Percentiles rank a stretch among this genome's conserved stretches.
phyloP scores from a whole-genome alignment of 2,888 invertebrate genomes.

The Lissocephala sabroskyi region DNA sequence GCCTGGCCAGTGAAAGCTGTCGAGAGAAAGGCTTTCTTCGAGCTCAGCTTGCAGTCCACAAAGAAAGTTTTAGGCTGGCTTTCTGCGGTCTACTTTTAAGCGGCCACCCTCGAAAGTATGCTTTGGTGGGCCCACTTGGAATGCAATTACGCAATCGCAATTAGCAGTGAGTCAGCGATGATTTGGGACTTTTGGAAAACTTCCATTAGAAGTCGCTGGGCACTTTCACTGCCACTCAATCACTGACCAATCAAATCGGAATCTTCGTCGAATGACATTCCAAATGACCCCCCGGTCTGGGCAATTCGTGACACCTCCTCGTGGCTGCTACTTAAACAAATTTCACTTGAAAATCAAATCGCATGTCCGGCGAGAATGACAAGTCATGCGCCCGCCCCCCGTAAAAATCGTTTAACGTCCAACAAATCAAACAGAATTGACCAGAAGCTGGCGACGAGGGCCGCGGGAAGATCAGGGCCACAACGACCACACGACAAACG shows the following conservation, averaged over 20 bases:
- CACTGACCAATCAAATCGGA: too few relatives aligned
- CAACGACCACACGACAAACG: constrained; percentile 12
- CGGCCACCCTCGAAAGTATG: too few relatives aligned
- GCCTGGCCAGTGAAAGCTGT: neutral
- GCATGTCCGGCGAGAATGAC: constrained; percentile 13
- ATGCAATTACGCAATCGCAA: too few relatives aligned
- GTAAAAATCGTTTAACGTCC: constrained; percentile 42
- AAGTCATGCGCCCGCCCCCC: constrained; percentile 24
- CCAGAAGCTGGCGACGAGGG: too few relatives aligned
- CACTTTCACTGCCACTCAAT: too few relatives aligned
- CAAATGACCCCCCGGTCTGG: constrained; percentile 17
- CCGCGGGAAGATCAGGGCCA: neutral
- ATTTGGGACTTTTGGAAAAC: too few relatives aligned
- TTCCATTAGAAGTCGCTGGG: too few relatives aligned
- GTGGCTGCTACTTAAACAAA: constrained; percentile 24
- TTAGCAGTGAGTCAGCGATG: too few relatives aligned
- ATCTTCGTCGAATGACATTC: constrained; percentile 17
- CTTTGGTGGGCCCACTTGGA: neutral
- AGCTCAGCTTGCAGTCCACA: constrained; percentile 11
- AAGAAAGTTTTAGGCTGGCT: neutral
- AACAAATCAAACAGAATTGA: constrained; percentile 38
- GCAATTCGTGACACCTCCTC: constrained; percentile 42
- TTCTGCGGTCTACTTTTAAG: constrained; percentile 8
- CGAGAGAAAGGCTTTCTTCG: constrained; percentile 9
- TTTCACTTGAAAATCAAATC: constrained; percentile 43